These are phyloP conservation scores for Bombyx mandarina DNA, from an alignment of 1,140 invertebrate species.

Conservation along the genomic window DNA sequence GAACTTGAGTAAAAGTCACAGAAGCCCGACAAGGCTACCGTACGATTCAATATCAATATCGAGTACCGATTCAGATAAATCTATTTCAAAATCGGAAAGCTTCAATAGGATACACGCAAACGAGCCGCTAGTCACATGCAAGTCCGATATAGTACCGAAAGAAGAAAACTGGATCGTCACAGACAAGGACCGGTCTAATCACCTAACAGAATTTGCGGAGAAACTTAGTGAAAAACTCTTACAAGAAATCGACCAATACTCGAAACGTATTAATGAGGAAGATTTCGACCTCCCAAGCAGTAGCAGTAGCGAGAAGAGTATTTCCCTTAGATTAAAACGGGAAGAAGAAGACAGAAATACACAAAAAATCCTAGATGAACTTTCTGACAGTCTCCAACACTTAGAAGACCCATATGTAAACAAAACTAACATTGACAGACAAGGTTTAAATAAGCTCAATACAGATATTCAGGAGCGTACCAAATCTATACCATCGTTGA, in stretches of 20 bases:
- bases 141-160: slow-evolving; percentile 64
- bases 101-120: slow-evolving; percentile 64
- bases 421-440: slow-evolving; percentile 71
- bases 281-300: slow-evolving; percentile 67
- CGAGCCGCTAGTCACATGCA: slow-evolving; percentile 65
- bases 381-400: slow-evolving; percentile 66
- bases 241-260: slow-evolving; percentile 81
- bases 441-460: slow-evolving; percentile 72
- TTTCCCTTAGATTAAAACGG: slow-evolving; percentile 49
- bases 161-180: slow-evolving; percentile 63
- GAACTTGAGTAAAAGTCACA: slow-evolving; percentile 55
- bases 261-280: slow-evolving; percentile 67
- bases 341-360: slow-evolving; percentile 63
- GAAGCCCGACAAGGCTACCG: slow-evolving; percentile 62
- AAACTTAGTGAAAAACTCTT: slow-evolving; percentile 81
- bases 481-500: slow-evolving; percentile 57
- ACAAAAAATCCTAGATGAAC: slow-evolving; percentile 58
- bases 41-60: slow-evolving; percentile 65
- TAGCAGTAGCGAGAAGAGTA: slow-evolving; percentile 64
- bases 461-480: slow-evolving; percentile 70
- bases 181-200: slow-evolving; percentile 76
- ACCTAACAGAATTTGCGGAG: slow-evolving; percentile 84
- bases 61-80: slow-evolving; percentile 68
- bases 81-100: slow-evolving; percentile 68
- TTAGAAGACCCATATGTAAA: slow-evolving; percentile 73